Evolutionary conservation across 2,797 vertebrate species (phyloP), one percentile per base, ranked within the genome.

Genomic region (Protosalanx chinensis): DNA sequence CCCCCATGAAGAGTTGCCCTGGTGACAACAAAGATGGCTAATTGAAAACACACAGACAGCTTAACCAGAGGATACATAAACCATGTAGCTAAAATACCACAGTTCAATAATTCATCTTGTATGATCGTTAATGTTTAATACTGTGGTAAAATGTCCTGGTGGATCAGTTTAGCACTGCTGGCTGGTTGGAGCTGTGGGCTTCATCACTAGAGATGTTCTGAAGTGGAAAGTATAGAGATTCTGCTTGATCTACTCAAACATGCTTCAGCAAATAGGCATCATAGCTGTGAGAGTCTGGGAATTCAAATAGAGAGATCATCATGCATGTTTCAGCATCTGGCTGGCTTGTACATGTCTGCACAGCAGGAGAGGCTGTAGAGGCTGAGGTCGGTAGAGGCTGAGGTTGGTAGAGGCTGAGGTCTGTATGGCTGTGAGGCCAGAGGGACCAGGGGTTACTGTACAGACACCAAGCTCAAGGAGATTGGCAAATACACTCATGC

Each of bases 1-100:
- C 92, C 70, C 88, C 90, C 67, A 85, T 82, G 83, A 93, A 91
- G 81, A 93, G 89, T 82, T 91, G 91, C 77, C 93, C 95, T 97
- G 81, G 37, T 82, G 70, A 81, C 49, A 75, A 72, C 10, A 80
- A 76, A 74, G 1, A 59, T 63, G 10, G 72, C 23, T 10, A 5
- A 64, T 56, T 18, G 3, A 69, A 71, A 18, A 29, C 6, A 3
- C 49, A 16, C 30, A 35, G 18, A 4, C 27, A 13, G 15, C 30
- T 66, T 66, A 66, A 32, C 23, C 4, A 64, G 53, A 58, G 6
- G 53, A 23, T 49, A 71, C n/a, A 66, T 69, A 70, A 49, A 27
- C 75, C 37, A 41, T 46, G 30, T 41, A 56, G 37, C 49, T 66
- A 56, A 70, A 77, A 73, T 73, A 63, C 64, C 37, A 57, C 20